phyloP scores from a whole-genome alignment of 2,113 vertebrate genomes.

The Petaurus breviceps region DNA sequence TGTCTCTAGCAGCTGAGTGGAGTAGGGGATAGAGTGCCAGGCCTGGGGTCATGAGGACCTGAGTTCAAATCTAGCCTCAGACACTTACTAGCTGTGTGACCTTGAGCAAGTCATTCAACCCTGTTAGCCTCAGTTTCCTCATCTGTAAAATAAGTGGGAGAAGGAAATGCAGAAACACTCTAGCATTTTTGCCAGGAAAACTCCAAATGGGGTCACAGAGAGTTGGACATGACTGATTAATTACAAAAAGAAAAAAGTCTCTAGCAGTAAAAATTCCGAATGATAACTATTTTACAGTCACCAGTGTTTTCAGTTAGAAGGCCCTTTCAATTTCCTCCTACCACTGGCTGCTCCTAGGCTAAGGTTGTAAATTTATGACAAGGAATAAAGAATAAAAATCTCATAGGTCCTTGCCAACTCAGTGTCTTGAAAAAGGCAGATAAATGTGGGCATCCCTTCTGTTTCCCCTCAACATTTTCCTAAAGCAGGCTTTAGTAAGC shows the following conservation, averaged over 20 bases:
- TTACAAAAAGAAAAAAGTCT: background rate
- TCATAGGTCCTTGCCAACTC: background rate
- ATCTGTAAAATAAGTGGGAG: background rate
- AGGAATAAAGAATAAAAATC: background rate
- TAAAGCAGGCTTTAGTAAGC: background rate
- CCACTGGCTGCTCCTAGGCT: background rate
- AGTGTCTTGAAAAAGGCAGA: background rate
- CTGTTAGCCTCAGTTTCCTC: background rate
- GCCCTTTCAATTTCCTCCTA: background rate
- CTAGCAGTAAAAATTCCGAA: background rate
- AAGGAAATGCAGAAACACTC: background rate
- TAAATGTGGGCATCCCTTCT: background rate
- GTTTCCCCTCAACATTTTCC: background rate
- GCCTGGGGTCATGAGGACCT: background rate
- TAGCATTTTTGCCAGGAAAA: background rate
- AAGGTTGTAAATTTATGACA: background rate
- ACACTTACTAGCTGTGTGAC: background rate
- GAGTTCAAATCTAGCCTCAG: background rate
- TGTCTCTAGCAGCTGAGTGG: background rate
- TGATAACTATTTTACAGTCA: background rate
- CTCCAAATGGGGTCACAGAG: background rate
- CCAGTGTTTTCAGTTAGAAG: background rate
- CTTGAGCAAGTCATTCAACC: background rate
- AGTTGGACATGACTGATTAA: background rate
- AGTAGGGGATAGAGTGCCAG: background rate